Evolutionary conservation across 1,140 invertebrate genomes (phyloP), one percentile per base, ranked within the genome.

Genomic region (Cotesia glomerata): DNA sequence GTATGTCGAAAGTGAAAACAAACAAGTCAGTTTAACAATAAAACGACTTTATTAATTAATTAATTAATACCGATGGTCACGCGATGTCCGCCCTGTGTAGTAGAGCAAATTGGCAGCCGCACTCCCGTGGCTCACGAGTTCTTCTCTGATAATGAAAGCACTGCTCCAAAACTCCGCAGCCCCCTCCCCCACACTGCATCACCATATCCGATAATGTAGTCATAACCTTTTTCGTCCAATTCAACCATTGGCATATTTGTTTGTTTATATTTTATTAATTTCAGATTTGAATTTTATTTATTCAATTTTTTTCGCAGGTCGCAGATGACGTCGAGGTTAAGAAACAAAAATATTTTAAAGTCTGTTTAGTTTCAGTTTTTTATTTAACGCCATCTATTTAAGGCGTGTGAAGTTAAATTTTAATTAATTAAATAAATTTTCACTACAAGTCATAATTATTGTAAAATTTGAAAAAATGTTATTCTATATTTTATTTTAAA

Each of bases 51-150:
- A 45, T 45, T 45, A 45, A 45, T 45, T 45, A 45, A 58, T 58
- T 18, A 58, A 71, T 72, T 73, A 78, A 80, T 86, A 87, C 85
- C 85, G 83, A 85, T 86, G 80, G 85, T 88, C 85, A 85, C 83
- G 85, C 91, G 82, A 90, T 90, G 79, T 93, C 92, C 76, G 91
- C 94, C 79, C 93, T 92, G 87, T 95, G 94, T 80, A 95, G 90
- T 81, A 95, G 90, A 80, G 93, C 93, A 86, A 95, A 95, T 86
- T 95, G 93, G 90, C 93, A 95, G 88, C 93, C 93, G 85, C 93
- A 95, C 84, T 95, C 93, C 80, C 93, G 91, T 66, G 91, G 89
- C 81, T 94, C 93, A 82, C 90, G 86, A 77, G 89, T 85, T 83
- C 92, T 91, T 77, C 93, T 90, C 75, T 92, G 92, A 85, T 93